These are phyloP conservation scores for Sphenopsis melanotis DNA, from an alignment of 2,797 vertebrate species.

Conservation along the genomic window DNA sequence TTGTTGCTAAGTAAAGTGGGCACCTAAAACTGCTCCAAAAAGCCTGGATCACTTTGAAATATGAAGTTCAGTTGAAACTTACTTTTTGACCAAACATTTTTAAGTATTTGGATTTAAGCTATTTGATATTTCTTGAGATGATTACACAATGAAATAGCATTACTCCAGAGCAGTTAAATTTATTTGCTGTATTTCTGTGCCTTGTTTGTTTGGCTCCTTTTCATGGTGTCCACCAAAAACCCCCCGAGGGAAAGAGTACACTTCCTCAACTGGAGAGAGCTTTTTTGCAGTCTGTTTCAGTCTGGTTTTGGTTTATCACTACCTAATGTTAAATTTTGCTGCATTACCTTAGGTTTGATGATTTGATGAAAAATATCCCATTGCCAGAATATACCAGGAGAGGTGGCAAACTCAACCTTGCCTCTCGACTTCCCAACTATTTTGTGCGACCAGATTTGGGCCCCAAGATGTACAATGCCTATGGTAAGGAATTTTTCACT, in stretches of 20 bases:
- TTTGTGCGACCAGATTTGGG: conserved; percentile 80
- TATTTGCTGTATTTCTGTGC: background rate
- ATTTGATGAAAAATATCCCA: conserved; percentile 80
- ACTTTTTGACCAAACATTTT: background rate
- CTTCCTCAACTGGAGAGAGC: background rate
- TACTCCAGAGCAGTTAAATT: background rate
- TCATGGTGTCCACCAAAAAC: background rate
- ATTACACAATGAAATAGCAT: background rate
- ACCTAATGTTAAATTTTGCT: background rate
- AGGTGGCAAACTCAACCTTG: conserved; percentile 79
- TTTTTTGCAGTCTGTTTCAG: background rate
- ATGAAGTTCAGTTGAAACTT: background rate
- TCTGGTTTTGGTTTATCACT: background rate
- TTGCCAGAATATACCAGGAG: conserved; percentile 79
- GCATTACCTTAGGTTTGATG: conserved; percentile 74
- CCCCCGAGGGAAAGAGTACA: background rate
- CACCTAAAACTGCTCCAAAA: background rate
- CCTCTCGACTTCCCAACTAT: conserved; percentile 77
- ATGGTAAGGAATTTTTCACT: conserved; percentile 63
- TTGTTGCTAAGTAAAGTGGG: background rate
- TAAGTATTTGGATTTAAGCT: background rate
- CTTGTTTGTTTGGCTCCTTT: background rate
- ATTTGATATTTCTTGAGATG: background rate
- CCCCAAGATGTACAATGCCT: conserved; percentile 83
- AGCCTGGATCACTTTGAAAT: background rate